Evolutionary conservation across 2,113 vertebrate species (phyloP).

Genomic region (Pteruthius melanotis): DNA sequence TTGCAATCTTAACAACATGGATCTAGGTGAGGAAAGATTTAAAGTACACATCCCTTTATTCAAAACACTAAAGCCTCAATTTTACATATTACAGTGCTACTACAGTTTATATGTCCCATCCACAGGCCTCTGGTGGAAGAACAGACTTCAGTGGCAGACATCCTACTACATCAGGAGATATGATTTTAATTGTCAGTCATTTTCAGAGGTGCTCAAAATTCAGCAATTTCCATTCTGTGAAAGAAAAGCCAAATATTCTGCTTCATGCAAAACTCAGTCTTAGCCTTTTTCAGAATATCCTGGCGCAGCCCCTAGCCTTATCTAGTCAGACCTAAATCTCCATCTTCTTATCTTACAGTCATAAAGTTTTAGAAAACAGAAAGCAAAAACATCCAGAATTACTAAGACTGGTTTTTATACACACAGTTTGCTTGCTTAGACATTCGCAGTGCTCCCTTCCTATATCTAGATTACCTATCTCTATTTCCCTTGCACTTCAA

Average conservation of each 20-base stretch:
- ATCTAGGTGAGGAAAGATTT: background rate
- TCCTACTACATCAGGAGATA: background rate
- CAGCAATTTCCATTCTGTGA: background rate
- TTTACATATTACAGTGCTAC: background rate
- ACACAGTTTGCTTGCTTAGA: background rate
- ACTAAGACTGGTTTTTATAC: background rate
- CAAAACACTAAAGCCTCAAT: background rate
- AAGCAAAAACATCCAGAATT: background rate
- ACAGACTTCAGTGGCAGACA: background rate
- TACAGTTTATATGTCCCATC: background rate
- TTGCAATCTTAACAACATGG: background rate
- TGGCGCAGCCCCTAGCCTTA: background rate
- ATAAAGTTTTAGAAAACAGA: background rate
- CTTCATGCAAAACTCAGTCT: background rate
- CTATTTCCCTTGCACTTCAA: background rate
- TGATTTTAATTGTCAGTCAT: background rate
- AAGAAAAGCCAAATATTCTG: background rate
- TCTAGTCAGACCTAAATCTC: background rate
- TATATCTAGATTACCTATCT: background rate
- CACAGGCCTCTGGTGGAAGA: background rate
- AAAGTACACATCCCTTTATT: background rate
- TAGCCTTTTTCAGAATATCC: background rate
- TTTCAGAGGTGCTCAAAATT: background rate
- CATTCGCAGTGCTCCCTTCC: background rate
- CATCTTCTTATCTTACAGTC: background rate